Conservation (phyloP, 2,888 invertebrate genomes). For the Graphium colonna region DNA sequence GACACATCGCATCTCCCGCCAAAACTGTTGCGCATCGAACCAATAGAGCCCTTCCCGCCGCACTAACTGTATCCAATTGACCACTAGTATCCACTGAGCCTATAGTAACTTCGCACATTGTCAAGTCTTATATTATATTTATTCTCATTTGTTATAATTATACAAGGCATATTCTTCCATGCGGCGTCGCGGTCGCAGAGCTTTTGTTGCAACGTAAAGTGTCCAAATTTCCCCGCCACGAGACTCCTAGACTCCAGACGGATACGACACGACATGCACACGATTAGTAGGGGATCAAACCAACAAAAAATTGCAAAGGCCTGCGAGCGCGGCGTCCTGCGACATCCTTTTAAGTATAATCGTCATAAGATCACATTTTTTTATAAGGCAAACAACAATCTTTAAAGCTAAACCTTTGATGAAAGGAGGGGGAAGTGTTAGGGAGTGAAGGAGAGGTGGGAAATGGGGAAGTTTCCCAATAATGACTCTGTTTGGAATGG, state of each 20-base stretch:
- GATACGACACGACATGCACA: neutral
- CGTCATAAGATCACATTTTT: slow-evolving; percentile 79
- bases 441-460: slow-evolving; percentile 30
- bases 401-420: slow-evolving; percentile 78
- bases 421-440: slow-evolving; percentile 42
- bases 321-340: slow-evolving; percentile 49
- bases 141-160: slow-evolving; percentile 75
- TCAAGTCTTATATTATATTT: slow-evolving; percentile 74
- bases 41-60: slow-evolving; percentile 55
- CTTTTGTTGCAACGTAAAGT: slow-evolving; percentile 3
- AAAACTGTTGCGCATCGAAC: slow-evolving; percentile 10
- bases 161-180: slow-evolving; percentile 72
- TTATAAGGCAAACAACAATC: slow-evolving; percentile 79
- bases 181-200: slow-evolving; percentile 48
- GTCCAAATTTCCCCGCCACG: neutral
- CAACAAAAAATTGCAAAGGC: slow-evolving; percentile 24
- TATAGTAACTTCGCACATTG: slow-evolving; percentile 56
- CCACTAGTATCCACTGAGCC: slow-evolving; percentile 52
- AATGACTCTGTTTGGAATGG: slow-evolving; percentile 47
- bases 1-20: neutral
- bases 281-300: neutral
- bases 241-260: neutral
- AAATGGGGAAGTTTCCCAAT: slow-evolving; percentile 43
- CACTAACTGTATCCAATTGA: slow-evolving; percentile 58
- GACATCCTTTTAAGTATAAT: slow-evolving; percentile 69